Evolutionary conservation across 2,888 invertebrate species (phyloP).

Genomic region (Molorchus minor): DNA sequence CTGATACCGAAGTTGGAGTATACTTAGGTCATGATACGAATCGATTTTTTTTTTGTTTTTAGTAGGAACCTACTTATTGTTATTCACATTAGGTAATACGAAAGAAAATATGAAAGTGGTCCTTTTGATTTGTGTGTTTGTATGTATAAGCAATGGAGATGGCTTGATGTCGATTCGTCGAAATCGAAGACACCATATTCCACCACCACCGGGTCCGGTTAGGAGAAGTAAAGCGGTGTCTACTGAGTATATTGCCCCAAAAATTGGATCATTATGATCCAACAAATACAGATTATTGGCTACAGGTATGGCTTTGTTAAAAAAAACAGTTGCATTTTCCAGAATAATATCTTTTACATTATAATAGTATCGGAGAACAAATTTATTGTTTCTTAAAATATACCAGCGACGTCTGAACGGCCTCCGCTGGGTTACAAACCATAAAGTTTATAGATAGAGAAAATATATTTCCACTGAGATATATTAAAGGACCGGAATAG

Average conservation of each 20-base stretch:
- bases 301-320: slow-evolving; percentile 26
- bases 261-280: slow-evolving; percentile 23
- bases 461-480: too few species aligned
- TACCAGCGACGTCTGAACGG: not conserved
- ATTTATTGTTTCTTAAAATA: not conserved
- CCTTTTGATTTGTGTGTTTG: not conserved
- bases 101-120: not conserved
- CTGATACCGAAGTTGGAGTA: too few species aligned
- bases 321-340: not conserved
- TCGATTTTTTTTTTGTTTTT: too few species aligned
- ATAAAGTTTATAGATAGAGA: not conserved
- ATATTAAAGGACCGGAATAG: not conserved
- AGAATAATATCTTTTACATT: slow-evolving; percentile 1
- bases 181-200: not conserved
- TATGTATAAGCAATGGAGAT: not conserved
- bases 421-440: not conserved
- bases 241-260: slow-evolving; percentile 52
- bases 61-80: too few species aligned
- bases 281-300: slow-evolving; percentile 5
- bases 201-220: not conserved
- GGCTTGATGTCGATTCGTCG: too few species aligned
- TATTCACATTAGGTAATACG: too few species aligned
- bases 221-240: not conserved
- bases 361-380: not conserved
- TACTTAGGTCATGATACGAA: too few species aligned